Evolutionary conservation across 1,140 invertebrate genomes (phyloP), one percentile per base, ranked within the genome.

Genomic region (Cotesia vestalis): DNA sequence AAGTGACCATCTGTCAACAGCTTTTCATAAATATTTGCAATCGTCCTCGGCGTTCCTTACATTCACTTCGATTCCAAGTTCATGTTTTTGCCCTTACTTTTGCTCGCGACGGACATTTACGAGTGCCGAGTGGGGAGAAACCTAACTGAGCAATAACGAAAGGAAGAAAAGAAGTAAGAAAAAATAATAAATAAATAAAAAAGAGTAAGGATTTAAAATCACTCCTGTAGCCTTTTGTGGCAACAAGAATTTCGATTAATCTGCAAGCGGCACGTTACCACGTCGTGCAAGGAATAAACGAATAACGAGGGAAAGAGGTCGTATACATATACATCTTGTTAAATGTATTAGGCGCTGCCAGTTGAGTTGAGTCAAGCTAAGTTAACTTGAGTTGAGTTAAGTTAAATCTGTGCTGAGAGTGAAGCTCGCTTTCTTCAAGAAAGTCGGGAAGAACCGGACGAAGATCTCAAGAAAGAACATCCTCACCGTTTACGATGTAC

Each of bases 191-290:
- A 14, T 11, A 63, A 9, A 36, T 34, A 62, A 46, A 46, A 46
- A 8, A 46, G 40, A 61, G 59, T 52, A 70, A 36, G 59, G 60
- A 20, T 61, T 61, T 69, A 60, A 61, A 69, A 69, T 69, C 36
- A 60, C 38, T 61, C 60, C 59, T 40, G 34, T 53, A 40, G 59
- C 69, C 69, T 70, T 70, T 70, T 70, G 60, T 35, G 69, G 69
- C 20, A 46, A 57, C 34, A 70, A 72, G 71, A 67, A 72, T 67
- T 72, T 72, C 63, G 71, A 66, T 62, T 67, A 72, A 66, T 72
- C 71, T 35, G 57, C 71, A 72, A 67, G 53, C 71, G 64, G 71
- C 71, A 61, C 71, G 71, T 61, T 66, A 55, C 55, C 38, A 4
- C 40, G 63, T 72, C 71, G 64, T 67, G 64, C 35, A 38, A 14